These are phyloP conservation scores for Melanostoma scalare DNA, from an alignment of 2,888 invertebrate species.

Conservation along the genomic window DNA sequence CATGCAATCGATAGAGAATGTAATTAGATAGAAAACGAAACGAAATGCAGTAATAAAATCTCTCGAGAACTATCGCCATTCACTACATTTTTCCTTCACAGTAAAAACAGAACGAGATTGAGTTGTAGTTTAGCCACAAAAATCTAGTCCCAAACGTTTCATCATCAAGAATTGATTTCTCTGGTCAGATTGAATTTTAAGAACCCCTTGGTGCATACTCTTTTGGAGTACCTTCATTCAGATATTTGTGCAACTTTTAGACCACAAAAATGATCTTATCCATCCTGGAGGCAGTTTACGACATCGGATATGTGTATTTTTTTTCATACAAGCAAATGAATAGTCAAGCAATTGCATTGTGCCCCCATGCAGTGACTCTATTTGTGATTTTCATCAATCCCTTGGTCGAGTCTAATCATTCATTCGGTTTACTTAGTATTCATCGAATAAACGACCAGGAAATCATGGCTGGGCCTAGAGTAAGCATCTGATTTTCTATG, in stretches of 20 bases:
- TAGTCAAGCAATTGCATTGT: not conserved
- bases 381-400: conserved; percentile 30
- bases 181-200: conserved; percentile 38
- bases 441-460: conserved; percentile 37
- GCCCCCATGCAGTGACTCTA: conserved; percentile 3
- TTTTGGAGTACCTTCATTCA: not conserved
- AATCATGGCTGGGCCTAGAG: conserved; percentile 1
- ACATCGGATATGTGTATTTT: conserved; percentile 30
- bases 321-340: not conserved
- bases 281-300: conserved; percentile 35
- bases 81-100: too few species aligned
- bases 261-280: conserved; percentile 54
- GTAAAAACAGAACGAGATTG: too few species aligned
- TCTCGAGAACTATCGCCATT: too few species aligned
- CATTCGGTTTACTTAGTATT: conserved; percentile 65
- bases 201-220: not conserved
- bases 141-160: conserved; percentile 18
- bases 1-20: too few species aligned
- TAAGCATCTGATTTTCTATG: too few species aligned
- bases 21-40: too few species aligned
- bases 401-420: conserved; percentile 53
- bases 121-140: conserved; percentile 2
- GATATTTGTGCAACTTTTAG: conserved; percentile 49
- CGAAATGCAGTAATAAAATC: too few species aligned
- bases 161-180: not conserved